Evolutionary conservation across 2,797 vertebrate genomes (phyloP), one percentile per base, ranked within the genome.

Genomic region (Staurois parvus): DNA sequence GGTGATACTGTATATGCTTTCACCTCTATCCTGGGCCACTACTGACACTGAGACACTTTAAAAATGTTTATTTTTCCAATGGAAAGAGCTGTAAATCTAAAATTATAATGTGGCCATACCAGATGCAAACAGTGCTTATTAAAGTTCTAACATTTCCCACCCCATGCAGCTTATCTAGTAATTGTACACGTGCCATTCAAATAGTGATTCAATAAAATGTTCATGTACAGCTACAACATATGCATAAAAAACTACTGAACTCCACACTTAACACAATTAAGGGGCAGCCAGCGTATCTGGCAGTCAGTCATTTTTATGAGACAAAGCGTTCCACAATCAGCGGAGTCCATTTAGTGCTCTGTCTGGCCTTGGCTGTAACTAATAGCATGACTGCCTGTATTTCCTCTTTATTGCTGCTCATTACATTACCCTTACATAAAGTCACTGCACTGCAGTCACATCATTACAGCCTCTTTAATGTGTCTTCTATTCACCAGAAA

Each of bases 381-480:
- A 96, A 94, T 95, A 93, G 92, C 92, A 95, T 95, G 95, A 96
- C 94, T 93, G 94, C 93, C 93, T 94, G 92, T 94, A 93, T 92
- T 91, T 93, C 92, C 91, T 92, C 92, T 92, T 91, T 94, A 95
- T 94, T 94, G 90, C 92, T 95, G 92, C 93, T 95, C 94, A 95
- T 95, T 94, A 93, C 94, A 93, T 93, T 91, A 89, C 93, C 93
- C 94, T 94, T 94, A 94, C 94, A 94, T 94, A 94, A 94, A 94
- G 92, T 94, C 92, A 94, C 95, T 94, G 94, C 94, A 93, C 94
- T 95, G 95, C 92, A 92, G 94, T 90, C 90, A 92, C 93, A 93
- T 93, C 94, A 95, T 95, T 94, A 95, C 94, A 92, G 94, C 91
- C 94, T 94, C 94, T 95, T 93, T 95, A 93, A 94, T 94, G 92